Base-by-base conservation (phyloP, 1,140 invertebrate genomes). In the Aricia agestis region DNA sequence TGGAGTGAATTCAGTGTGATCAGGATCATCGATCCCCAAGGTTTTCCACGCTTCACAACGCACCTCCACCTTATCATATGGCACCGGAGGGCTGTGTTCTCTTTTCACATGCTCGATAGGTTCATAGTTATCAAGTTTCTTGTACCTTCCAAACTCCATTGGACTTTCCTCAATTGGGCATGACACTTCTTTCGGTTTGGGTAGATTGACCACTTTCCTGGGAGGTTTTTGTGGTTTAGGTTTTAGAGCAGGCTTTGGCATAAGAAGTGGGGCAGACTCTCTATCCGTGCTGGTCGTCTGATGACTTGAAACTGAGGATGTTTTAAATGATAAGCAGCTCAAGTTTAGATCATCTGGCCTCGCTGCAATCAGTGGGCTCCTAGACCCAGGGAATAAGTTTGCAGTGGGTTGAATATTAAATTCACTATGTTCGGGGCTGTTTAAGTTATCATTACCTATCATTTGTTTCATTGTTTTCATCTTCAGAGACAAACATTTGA, bases 391-490 rank as follows among this genome's bases (percentile, higher is more conserved):
- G 82, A 96, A 95, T 93, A 96, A 95, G 52, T 93, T 94, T 7
- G 94, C 84, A 52, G 94, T 95, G 4, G 94, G 94, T 72, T 95
- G 95, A 68, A 96, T 94, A 75, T 96, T 96, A 76, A 93, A 94
- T 80, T 97, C 95, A 59, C 93, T 94, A 80, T 94, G 95, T 72
- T 96, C 95, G 36, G 95, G 92, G 79, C 93, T 93, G 69, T 93
- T 93, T 17, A 93, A 86, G 69, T 92, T 93, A 72, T 96, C 95
- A 68, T 93, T 94, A 41, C 93, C 95, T 66, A 97, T 92, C 69
- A 96, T 87, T 85, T 96, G 95, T 81, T 96, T 96, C 95, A 97
- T 97, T 4, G 93, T 95, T 80, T 95, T 96, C 95, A 97, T 97
- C 86, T 96, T 96, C 1, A 94, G 92, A 1, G 95, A 95, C 70